Conservation (phyloP, 2,888 invertebrate species). For the Patella depressa region DNA sequence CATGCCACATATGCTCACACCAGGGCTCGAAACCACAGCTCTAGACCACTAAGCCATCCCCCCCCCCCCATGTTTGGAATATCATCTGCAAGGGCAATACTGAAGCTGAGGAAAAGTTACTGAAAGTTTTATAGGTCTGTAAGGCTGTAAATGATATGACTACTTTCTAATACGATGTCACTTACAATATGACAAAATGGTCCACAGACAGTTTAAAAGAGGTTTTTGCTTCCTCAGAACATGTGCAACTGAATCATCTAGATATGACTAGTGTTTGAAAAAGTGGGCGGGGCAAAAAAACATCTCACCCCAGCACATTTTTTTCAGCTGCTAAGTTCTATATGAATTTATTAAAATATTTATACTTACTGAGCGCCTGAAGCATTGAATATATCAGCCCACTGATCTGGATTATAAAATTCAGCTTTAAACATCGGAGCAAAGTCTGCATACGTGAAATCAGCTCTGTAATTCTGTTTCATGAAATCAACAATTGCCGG, state of each 20-base stretch:
- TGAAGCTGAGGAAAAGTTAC: too few species aligned
- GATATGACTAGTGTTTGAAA: too few species aligned
- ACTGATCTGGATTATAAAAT: slow-evolving; percentile 85
- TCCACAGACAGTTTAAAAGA: background rate
- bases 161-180: too few species aligned
- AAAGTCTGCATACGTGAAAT: slow-evolving; percentile 92
- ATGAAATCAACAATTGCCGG: slow-evolving; percentile 76
- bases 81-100: too few species aligned
- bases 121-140: too few species aligned
- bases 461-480: slow-evolving; percentile 84
- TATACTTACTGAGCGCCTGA: slow-evolving; percentile 85
- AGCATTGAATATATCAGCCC: slow-evolving; percentile 85
- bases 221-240: background rate
- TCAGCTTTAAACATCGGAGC: slow-evolving; percentile 86
- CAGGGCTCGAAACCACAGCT: too few species aligned
- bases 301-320: background rate
- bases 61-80: too few species aligned
- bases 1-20: too few species aligned
- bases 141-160: too few species aligned
- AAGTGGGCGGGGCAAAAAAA: background rate
- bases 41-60: too few species aligned
- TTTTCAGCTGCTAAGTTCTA: background rate
- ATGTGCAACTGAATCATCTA: background rate
- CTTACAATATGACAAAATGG: too few species aligned
- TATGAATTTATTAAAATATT: background rate